Percentiles rank a stretch among this genome's conserved stretches.
These are phyloP conservation scores for Pemphigus obesinymphae DNA, from an alignment of 1,140 invertebrate genomes.

Conservation along the genomic window DNA sequence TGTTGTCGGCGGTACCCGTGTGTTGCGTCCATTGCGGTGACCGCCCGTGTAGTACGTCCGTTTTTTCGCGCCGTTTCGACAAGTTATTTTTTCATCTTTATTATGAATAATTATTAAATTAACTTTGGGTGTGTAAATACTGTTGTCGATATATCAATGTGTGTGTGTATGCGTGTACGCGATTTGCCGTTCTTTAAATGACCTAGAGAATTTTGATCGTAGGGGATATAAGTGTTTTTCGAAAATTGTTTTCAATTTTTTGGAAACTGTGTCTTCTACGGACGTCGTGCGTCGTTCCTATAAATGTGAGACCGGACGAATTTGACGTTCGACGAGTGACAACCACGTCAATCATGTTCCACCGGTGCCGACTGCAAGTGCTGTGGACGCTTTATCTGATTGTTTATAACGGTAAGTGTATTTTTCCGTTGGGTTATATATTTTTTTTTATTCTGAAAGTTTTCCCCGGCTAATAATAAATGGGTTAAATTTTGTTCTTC, in stretches of 20 bases:
- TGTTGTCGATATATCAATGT: background rate
- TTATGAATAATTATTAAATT: too few relatives aligned
- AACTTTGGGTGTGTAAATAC: background rate
- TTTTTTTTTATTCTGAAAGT: background rate
- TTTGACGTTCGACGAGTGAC: background rate
- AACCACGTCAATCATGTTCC: background rate
- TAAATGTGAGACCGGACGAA: background rate
- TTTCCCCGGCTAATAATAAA: background rate
- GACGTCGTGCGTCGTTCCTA: background rate
- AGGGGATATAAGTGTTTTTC: too few relatives aligned
- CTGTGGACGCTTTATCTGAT: conserved; percentile 25
- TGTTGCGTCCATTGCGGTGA: background rate
- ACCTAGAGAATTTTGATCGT: too few relatives aligned
- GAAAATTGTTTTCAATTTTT: background rate
- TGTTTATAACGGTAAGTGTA: conserved; percentile 17
- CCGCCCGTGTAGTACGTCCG: background rate
- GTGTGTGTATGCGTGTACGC: background rate
- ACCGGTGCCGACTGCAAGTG: background rate
- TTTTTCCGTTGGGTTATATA: background rate
- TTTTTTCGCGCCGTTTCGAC: background rate
- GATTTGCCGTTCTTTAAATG: too few relatives aligned
- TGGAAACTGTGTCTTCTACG: background rate
- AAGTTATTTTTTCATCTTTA: too few relatives aligned
- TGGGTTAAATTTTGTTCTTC: background rate
- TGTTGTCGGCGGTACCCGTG: background rate